Evolutionary conservation across 2,113 vertebrate genomes (phyloP), one percentile per base, ranked within the genome.

Genomic region (Melanerpes formicivorus): DNA sequence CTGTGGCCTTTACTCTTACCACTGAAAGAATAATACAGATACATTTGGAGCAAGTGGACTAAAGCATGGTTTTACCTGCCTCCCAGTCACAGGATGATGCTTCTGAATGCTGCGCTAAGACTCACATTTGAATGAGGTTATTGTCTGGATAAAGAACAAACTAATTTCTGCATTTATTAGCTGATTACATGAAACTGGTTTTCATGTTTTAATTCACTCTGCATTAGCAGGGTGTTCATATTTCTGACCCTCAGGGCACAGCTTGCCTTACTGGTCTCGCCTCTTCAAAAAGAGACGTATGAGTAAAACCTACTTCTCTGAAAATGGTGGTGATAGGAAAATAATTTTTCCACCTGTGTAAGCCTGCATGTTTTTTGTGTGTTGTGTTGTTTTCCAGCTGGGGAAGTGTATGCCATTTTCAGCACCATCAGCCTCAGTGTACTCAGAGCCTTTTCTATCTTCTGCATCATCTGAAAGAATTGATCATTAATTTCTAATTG

Each of bases 401-500:
- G 50, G 32, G 18, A 90, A 67, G 27, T 50, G 29, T 37, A n/a
- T 7, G 18, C 8, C n/a, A 6, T 79, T 90, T 90, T 88, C 52
- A 34, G 34, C 87, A 67, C 50, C 30, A 16, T 60, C 18, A 76
- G 42, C 44, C 52, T 12, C 0, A 0, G 6, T 52, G 22, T 37
- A 19, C 25, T 52, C 62, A 76, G 27, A 76, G 64, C n/a, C 50
- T 90, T 93, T 95, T 83, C 85, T 92, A 14, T 27, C 79, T 75
- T 90, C 87, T 84, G 59, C 54, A 83, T 75, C 72, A 26, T 83
- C 50, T 87, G 67, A 87, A 83, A 80, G 70, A 87, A 95, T 14
- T 73, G 73, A 81, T 95, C 90, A 88, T 94, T 93, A 91, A 79
- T 96, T 91, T 93, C 95, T 96, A 96, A 94, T 96, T 94, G 91